Evolutionary conservation across 2,797 vertebrate genomes (phyloP).

Genomic region (Oreochromis grahami): DNA sequence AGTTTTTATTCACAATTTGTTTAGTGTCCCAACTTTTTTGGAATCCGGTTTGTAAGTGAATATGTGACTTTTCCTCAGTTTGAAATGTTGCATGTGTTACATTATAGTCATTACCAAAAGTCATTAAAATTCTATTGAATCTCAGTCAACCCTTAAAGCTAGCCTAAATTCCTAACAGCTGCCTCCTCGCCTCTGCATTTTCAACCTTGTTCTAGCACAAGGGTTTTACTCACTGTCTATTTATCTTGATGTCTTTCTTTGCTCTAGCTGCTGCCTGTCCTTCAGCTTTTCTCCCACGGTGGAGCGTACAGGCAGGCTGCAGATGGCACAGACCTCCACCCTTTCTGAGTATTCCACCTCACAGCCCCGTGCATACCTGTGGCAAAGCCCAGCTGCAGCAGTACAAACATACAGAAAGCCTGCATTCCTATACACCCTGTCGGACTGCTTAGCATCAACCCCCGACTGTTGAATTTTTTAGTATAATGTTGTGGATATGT

Average conservation of each 20-base stretch:
- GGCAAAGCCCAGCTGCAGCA: conserved; percentile 48
- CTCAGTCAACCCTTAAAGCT: neutral
- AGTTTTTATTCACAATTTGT: too few relatives aligned
- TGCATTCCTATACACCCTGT: conserved; percentile 45
- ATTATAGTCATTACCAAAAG: neutral
- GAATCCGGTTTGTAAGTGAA: too few relatives aligned
- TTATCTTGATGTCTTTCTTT: conserved; percentile 34
- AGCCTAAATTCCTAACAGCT: neutral
- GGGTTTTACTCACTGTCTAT: conserved; percentile 40
- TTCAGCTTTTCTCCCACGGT: conserved; percentile 29
- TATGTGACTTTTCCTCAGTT: neutral
- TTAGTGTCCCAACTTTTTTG: too few relatives aligned
- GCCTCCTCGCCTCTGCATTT: neutral
- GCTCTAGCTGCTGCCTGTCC: conserved; percentile 6
- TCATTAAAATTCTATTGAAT: neutral
- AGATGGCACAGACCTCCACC: conserved; percentile 48
- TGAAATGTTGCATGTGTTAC: neutral
- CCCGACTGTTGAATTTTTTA: neutral
- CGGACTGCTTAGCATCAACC: conserved; percentile 55
- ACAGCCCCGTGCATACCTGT: conserved; percentile 44
- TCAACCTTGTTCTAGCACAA: neutral
- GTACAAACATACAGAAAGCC: conserved; percentile 52
- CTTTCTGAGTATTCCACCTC: conserved; percentile 38
- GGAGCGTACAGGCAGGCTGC: neutral
- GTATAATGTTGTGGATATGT: conserved; percentile 13